Conservation (phyloP, 2,888 invertebrate species). For the Sesamia inferens region DNA sequence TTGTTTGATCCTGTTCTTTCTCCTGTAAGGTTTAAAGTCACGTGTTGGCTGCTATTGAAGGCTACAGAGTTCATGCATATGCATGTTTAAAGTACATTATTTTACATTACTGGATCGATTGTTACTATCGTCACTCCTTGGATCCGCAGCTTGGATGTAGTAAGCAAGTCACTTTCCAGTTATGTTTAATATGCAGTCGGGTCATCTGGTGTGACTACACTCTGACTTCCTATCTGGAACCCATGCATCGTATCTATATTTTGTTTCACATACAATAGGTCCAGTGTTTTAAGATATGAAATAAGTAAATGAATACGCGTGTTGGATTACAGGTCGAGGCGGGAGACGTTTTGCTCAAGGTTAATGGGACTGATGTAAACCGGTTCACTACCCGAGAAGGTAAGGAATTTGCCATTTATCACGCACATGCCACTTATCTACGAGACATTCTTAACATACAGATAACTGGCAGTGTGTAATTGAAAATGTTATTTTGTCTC, state of each 20-base stretch:
- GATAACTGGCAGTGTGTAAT: slow-evolving; percentile 68
- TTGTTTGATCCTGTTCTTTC: slow-evolving; percentile 40
- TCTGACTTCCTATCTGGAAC: slow-evolving; percentile 6
- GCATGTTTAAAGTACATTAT: slow-evolving; percentile 54
- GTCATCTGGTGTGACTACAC: slow-evolving; percentile 21
- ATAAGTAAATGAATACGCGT: slow-evolving; percentile 70
- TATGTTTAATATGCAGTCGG: slow-evolving; percentile 33
- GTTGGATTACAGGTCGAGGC: slow-evolving; percentile 95
- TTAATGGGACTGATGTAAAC: slow-evolving; percentile 98
- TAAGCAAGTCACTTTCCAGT: slow-evolving; percentile 34
- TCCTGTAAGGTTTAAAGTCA: slow-evolving; percentile 39
- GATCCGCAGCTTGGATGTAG: slow-evolving; percentile 35
- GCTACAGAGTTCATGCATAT: slow-evolving; percentile 37
- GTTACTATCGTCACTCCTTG: slow-evolving; percentile 43
- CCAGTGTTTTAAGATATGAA: slow-evolving; percentile 62
- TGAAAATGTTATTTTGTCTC: slow-evolving; percentile 64
- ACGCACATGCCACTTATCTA: slow-evolving; percentile 78
- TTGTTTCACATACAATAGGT: slow-evolving; percentile 11
- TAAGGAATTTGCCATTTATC: slow-evolving; percentile 89
- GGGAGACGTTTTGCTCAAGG: slow-evolving; percentile 97
- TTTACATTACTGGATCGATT: slow-evolving; percentile 49
- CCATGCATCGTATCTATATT: slow-evolving; percentile 18
- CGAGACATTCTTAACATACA: slow-evolving; percentile 68
- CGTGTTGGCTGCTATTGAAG: slow-evolving; percentile 42
- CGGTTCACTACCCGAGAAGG: slow-evolving; percentile 98